Evolutionary conservation across 2,113 vertebrate species (phyloP).

Genomic region (Isichthys henryi): DNA sequence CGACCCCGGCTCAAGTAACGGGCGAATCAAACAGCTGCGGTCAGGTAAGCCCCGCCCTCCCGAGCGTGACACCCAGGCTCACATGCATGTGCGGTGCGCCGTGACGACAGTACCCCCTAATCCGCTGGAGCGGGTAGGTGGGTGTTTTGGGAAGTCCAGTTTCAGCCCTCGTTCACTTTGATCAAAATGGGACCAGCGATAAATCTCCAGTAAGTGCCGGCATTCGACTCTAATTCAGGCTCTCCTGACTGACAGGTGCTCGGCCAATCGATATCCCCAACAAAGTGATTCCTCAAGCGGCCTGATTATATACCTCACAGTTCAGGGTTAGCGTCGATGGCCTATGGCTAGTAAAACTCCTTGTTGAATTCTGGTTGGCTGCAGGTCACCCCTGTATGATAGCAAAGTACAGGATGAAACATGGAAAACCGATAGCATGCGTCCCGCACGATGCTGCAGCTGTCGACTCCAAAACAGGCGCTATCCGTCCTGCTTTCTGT

Average conservation of each 20-base stretch:
- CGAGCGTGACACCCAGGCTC: not conserved
- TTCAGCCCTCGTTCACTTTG: not conserved
- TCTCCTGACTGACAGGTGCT: not conserved
- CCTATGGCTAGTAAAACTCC: not conserved
- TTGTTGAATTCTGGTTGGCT: not conserved
- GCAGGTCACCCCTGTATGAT: not conserved
- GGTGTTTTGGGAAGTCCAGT: not conserved
- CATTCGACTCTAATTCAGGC: not conserved
- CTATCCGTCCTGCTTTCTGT: not conserved
- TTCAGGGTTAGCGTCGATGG: not conserved
- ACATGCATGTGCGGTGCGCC: not conserved
- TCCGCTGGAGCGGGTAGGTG: not conserved
- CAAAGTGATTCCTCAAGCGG: not conserved
- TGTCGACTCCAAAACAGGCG: not conserved
- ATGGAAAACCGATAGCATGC: not conserved
- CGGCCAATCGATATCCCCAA: not conserved
- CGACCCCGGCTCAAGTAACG: conserved; percentile 78
- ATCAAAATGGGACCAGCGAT: not conserved
- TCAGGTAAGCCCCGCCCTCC: conserved; percentile 67
- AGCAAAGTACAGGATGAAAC: not conserved
- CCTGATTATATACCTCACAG: not conserved
- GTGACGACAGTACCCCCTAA: not conserved
- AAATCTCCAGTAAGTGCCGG: not conserved
- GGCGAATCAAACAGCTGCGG: conserved; percentile 89
- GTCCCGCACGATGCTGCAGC: not conserved